Conservation (phyloP, 2,888 invertebrate genomes). For the Campopleginae sp. region DNA sequence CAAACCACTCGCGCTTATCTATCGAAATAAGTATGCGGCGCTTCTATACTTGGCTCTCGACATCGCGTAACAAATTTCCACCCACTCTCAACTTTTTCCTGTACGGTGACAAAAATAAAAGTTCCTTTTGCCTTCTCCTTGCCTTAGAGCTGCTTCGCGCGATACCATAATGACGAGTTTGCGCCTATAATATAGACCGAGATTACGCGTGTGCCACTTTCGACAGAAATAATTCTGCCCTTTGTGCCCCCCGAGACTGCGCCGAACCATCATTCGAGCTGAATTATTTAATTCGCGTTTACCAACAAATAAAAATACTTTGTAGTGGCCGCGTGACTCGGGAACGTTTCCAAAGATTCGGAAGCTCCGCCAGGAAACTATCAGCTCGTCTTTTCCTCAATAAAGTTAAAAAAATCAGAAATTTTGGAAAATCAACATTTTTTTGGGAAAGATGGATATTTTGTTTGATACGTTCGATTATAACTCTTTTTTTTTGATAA, state of each 20-base stretch:
- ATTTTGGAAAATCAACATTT: no score
- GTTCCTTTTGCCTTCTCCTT: background rate
- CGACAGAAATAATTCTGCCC: slow-evolving; percentile 21
- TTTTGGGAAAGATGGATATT: no score
- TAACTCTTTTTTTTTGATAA: no score
- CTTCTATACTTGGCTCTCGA: slow-evolving; percentile 3
- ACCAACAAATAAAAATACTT: background rate
- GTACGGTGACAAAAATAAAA: slow-evolving; percentile 25
- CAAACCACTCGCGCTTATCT: background rate
- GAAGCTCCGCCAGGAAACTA: no score
- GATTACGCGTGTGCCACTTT: slow-evolving; percentile 20
- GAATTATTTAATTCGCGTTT: background rate
- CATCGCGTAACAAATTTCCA: background rate
- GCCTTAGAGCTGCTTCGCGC: background rate
- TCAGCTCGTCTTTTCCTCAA: no score
- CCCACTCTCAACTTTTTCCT: slow-evolving; percentile 15
- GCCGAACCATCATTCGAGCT: background rate
- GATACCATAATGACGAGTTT: slow-evolving; percentile 8
- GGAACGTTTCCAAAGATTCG: no score
- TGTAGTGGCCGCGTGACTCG: background rate
- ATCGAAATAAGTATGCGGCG: slow-evolving; percentile 6
- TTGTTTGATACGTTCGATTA: no score
- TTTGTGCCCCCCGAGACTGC: background rate
- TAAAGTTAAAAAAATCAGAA: no score
- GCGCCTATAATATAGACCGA: background rate